Conservation (phyloP, 1,140 invertebrate species). For the Caerostris extrusa region DNA sequence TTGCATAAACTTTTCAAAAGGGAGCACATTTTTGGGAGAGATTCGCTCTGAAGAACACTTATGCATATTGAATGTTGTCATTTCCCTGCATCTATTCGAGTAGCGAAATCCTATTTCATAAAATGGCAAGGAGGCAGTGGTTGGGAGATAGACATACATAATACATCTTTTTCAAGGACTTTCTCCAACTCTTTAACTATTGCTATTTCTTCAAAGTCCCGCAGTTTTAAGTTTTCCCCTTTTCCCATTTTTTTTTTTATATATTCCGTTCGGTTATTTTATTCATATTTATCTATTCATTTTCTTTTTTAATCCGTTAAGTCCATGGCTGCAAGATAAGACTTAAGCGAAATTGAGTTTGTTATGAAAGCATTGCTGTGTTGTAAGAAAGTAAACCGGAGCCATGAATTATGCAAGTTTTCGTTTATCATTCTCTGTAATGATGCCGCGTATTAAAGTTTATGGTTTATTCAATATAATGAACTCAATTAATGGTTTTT, state of each 20-base stretch:
- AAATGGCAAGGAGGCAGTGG: slow-evolving; percentile 19
- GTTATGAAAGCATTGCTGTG: neutral
- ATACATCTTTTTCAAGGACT: slow-evolving; percentile 58
- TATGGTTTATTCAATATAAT: too few relatives aligned
- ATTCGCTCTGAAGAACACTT: slow-evolving; percentile 54
- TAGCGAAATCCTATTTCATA: slow-evolving; percentile 56
- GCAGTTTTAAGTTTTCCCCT: neutral
- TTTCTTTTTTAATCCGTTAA: slow-evolving; percentile 56
- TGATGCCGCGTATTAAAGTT: too few relatives aligned
- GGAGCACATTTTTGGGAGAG: slow-evolving; percentile 25
- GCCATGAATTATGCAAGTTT: slow-evolving; percentile 17
- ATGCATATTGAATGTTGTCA: slow-evolving; percentile 74
- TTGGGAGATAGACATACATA: slow-evolving; percentile 51
- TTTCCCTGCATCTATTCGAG: slow-evolving; percentile 41
- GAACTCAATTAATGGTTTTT: too few relatives aligned
- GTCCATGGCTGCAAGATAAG: slow-evolving; percentile 1
- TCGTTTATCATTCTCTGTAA: neutral
- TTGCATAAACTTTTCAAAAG: slow-evolving; percentile 70
- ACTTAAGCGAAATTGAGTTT: slow-evolving; percentile 27
- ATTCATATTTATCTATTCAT: slow-evolving; percentile 61
- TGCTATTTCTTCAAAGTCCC: slow-evolving; percentile 54
- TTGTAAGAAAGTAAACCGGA: neutral
- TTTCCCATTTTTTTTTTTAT: neutral
- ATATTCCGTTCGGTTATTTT: slow-evolving; percentile 12
- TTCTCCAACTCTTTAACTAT: slow-evolving; percentile 66